Percentiles rank a stretch among this genome's conserved stretches.
These are phyloP conservation scores for Lutjanus argentimaculatus DNA, from an alignment of 2,797 vertebrate genomes.

Conservation along the genomic window DNA sequence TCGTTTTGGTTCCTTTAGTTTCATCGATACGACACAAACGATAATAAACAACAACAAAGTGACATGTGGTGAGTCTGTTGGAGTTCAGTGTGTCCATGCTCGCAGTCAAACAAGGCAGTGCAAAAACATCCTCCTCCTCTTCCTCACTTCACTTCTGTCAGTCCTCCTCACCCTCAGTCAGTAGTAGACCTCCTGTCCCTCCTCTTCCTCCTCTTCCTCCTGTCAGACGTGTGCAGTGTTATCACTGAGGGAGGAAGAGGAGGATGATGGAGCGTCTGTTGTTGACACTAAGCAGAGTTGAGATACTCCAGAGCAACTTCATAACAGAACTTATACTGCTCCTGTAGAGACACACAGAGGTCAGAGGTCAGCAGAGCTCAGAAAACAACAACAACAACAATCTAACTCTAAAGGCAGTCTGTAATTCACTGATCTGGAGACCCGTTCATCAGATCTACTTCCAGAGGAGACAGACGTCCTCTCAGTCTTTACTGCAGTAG, in stretches of 20 bases:
- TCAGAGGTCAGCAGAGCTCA: conserved; percentile 26
- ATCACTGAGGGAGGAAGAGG: background rate
- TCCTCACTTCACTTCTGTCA: background rate
- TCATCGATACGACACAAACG: conserved; percentile 39
- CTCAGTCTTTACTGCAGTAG: too few species aligned
- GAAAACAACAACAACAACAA: background rate
- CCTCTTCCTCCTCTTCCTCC: conserved; percentile 17
- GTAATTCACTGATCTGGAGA: too few species aligned
- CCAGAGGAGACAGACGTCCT: too few species aligned
- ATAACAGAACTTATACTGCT: conserved; percentile 99
- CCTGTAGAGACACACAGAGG: conserved; percentile 81
- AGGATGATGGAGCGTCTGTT: conserved; percentile 3
- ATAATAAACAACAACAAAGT: conserved; percentile 18
- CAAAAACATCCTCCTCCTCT: conserved; percentile 52
- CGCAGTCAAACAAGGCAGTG: conserved; percentile 60
- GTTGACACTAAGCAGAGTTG: conserved; percentile 90
- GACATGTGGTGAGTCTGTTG: conserved; percentile 26
- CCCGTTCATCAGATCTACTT: too few species aligned
- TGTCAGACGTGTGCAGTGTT: background rate
- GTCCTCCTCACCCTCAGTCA: conserved; percentile 28
- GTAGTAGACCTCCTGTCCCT: conserved; percentile 7
- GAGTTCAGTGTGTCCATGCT: conserved; percentile 46
- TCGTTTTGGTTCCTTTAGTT: conserved; percentile 43
- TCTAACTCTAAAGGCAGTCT: too few species aligned
- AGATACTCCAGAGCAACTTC: conserved; percentile 98